Evolutionary conservation across 1,140 invertebrate species (phyloP).

Genomic region (Drosophila sturtevanti): DNA sequence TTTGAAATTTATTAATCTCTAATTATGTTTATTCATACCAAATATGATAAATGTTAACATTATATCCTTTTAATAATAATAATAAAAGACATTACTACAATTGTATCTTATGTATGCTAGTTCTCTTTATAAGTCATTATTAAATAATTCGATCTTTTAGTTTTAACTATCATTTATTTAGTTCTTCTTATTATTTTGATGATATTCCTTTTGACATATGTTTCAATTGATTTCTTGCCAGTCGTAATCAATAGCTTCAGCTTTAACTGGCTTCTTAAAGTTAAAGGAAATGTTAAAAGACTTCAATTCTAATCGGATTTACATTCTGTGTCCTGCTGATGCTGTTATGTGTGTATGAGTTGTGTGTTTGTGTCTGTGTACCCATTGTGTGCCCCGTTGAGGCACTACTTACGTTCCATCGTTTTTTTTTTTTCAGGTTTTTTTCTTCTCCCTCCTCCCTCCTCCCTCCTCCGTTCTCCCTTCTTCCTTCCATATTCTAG

Average conservation of each 20-base stretch:
- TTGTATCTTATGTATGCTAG: too few relatives aligned
- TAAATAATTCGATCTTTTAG: too few relatives aligned
- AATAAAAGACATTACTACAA: too few relatives aligned
- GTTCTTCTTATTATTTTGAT: background rate
- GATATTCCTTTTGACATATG: conserved; percentile 3
- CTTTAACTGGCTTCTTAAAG: conserved; percentile 46
- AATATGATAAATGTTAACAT: too few relatives aligned
- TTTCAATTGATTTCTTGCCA: background rate
- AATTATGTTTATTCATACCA: too few relatives aligned
- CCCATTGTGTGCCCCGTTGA: conserved; percentile 19
- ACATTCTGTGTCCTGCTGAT: conserved; percentile 40
- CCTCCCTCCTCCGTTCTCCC: too few relatives aligned
- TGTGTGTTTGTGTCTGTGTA: background rate
- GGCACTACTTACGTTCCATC: conserved; percentile 24
- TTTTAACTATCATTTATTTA: too few relatives aligned
- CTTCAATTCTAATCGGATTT: conserved; percentile 77
- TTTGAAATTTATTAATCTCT: too few relatives aligned
- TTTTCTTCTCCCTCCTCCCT: background rate
- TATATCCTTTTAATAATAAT: too few relatives aligned
- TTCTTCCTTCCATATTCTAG: background rate
- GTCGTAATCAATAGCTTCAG: background rate
- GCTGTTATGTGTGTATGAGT: background rate
- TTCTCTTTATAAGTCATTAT: too few relatives aligned
- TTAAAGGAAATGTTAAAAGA: conserved; percentile 46
- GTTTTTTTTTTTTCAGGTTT: background rate